phyloP scores from a whole-genome alignment of 2,888 invertebrate genomes.

The Smittia sp. region DNA sequence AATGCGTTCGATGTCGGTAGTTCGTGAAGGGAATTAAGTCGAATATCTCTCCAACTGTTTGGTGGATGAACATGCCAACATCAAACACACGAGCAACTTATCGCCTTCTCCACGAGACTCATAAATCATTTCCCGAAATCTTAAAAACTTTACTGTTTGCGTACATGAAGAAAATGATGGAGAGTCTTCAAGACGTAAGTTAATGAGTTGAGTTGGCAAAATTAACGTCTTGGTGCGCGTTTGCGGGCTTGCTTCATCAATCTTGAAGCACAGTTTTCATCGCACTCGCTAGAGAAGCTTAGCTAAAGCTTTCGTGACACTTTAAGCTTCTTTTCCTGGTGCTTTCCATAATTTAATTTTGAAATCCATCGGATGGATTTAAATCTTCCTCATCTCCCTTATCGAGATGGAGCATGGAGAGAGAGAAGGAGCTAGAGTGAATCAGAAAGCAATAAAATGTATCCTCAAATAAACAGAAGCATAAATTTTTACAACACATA shows the following conservation, averaged over 20 bases:
- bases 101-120: not conserved
- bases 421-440: not conserved
- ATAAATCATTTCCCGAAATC: not conserved
- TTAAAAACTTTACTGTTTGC: not conserved
- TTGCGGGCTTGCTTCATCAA: not conserved
- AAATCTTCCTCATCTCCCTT: too few species aligned
- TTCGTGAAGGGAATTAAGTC: slow-evolving; percentile 25
- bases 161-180: not conserved
- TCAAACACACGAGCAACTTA: not conserved
- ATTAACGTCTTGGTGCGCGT: not conserved
- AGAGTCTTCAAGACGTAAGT: not conserved
- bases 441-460: not conserved
- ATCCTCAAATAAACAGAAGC: not conserved
- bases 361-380: too few species aligned
- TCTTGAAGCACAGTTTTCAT: not conserved
- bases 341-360: too few species aligned
- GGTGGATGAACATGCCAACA: not conserved
- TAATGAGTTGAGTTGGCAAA: slow-evolving; percentile 12
- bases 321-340: too few species aligned
- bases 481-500: not conserved
- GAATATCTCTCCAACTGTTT: not conserved
- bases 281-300: not conserved
- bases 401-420: not conserved
- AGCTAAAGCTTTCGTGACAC: not conserved
- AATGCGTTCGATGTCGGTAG: not conserved